phyloP scores from a whole-genome alignment of 2,888 invertebrate genomes.

The Acanthacorydalis orientalis region DNA sequence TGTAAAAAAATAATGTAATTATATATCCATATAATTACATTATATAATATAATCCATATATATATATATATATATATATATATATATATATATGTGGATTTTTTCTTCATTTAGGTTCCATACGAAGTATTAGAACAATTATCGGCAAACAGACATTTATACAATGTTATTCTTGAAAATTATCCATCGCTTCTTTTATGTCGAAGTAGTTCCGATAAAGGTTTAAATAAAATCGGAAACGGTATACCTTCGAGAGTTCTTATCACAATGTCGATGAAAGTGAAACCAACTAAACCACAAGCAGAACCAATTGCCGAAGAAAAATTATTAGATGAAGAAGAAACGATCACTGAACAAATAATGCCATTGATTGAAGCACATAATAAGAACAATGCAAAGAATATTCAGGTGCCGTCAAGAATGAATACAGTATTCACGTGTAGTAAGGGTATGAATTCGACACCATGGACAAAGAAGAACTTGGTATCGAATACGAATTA shows the following conservation, averaged over 20 bases:
- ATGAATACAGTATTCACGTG: not conserved
- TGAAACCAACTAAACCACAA: conserved; percentile 24
- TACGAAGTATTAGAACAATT: conserved; percentile 45
- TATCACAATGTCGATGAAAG: conserved; percentile 45
- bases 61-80: no score
- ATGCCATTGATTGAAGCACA: conserved; percentile 10
- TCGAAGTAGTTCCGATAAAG: conserved; percentile 46
- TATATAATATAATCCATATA: no score
- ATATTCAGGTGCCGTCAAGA: not conserved
- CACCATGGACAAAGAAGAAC: conserved; percentile 33
- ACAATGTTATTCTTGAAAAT: conserved; percentile 53
- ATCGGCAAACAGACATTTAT: conserved; percentile 43
- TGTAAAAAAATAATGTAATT: no score
- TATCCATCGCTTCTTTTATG: conserved; percentile 50
- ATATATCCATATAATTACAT: no score
- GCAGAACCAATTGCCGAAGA: conserved; percentile 1
- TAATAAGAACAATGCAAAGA: conserved; percentile 4
- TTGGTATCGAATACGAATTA: conserved; percentile 47
- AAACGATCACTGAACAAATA: conserved; percentile 4
- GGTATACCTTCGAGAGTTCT: conserved; percentile 29
- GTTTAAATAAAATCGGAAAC: conserved; percentile 27
- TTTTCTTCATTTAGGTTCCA: conserved; percentile 38
- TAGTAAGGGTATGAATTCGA: conserved; percentile 15
- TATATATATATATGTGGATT: no score
- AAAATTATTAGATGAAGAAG: not conserved